phyloP scores from a whole-genome alignment of 2,888 invertebrate species.

The Acrobasis repandana region DNA sequence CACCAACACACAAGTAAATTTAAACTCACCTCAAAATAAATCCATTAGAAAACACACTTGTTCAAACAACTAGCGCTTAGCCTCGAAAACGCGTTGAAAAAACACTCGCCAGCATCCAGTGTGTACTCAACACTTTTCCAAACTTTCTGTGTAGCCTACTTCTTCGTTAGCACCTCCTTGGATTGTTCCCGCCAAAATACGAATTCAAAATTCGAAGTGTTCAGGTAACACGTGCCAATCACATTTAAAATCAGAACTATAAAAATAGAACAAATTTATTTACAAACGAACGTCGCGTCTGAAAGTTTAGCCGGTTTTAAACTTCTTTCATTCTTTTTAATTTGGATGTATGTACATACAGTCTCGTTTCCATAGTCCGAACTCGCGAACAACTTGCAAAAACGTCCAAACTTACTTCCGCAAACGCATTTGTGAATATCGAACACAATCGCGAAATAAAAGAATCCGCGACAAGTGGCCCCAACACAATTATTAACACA shows the following conservation, averaged over 20 bases:
- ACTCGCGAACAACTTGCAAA: conserved; percentile 54
- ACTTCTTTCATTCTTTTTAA: conserved; percentile 46
- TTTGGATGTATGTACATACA: conserved; percentile 48
- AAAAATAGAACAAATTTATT: conserved; percentile 34
- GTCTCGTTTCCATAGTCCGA: conserved; percentile 47
- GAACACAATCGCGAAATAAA: conserved; percentile 69
- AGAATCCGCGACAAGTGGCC: conserved; percentile 68
- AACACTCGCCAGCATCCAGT: conserved; percentile 76
- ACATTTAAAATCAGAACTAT: conserved; percentile 40
- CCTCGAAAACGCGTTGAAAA: conserved; percentile 83
- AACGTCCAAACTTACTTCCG: conserved; percentile 39
- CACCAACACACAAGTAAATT: conserved; percentile 82
- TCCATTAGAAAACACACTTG: conserved; percentile 84
- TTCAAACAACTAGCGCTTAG: conserved; percentile 83
- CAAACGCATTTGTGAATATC: conserved; percentile 63
- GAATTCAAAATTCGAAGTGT: conserved; percentile 46
- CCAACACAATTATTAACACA: conserved; percentile 77
- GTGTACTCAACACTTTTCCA: conserved; percentile 78
- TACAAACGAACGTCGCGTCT: conserved; percentile 42
- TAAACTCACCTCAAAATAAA: conserved; percentile 84
- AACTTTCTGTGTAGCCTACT: conserved; percentile 74
- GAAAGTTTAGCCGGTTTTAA: conserved; percentile 49
- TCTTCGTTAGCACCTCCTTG: conserved; percentile 54
- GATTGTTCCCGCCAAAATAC: conserved; percentile 63
- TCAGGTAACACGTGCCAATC: conserved; percentile 39